Percentiles rank a stretch among this genome's conserved stretches.
These are phyloP conservation scores for Champsocephalus gunnari DNA, from an alignment of 2,797 vertebrate species.

Conservation along the genomic window DNA sequence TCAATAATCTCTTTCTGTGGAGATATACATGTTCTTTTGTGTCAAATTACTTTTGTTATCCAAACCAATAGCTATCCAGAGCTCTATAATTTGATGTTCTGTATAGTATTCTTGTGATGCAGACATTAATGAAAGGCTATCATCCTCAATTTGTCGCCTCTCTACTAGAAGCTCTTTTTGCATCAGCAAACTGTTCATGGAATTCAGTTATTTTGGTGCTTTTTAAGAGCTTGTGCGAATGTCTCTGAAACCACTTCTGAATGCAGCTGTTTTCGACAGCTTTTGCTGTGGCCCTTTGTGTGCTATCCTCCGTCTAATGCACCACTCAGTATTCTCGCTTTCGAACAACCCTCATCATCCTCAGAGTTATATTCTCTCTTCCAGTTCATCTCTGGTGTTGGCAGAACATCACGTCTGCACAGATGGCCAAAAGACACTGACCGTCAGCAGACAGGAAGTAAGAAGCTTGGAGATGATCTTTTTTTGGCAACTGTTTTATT, in stretches of 20 bases:
- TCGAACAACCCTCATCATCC: constrained; percentile 27
- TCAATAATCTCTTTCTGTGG: constrained; percentile 24
- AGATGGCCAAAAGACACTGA: constrained; percentile 21
- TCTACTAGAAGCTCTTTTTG: constrained; percentile 46
- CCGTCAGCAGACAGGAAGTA: constrained; percentile 42
- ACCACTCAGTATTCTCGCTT: constrained; percentile 25
- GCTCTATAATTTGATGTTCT: constrained; percentile 45
- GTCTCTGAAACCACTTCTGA: constrained; percentile 57
- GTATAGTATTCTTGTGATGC: constrained; percentile 34
- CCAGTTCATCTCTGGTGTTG: constrained; percentile 12
- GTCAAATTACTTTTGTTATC: constrained; percentile 32
- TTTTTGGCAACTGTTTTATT: constrained; percentile 83
- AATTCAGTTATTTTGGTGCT: constrained; percentile 56
- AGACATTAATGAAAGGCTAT: constrained; percentile 52
- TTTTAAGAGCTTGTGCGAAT: constrained; percentile 38
- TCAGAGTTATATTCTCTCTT: constrained; percentile 35
- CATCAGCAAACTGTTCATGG: constrained; percentile 32
- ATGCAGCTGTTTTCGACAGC: constrained; percentile 64
- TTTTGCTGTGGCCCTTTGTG: constrained; percentile 28
- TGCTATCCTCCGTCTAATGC: constrained; percentile 16
- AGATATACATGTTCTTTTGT: constrained; percentile 2
- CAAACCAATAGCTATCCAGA: constrained; percentile 23
- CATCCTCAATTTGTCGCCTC: constrained; percentile 44
- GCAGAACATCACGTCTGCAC: constrained; percentile 25
- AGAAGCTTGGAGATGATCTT: constrained; percentile 29